Conservation (phyloP, 1,140 invertebrate genomes). For the Neocloeon triangulifer region DNA sequence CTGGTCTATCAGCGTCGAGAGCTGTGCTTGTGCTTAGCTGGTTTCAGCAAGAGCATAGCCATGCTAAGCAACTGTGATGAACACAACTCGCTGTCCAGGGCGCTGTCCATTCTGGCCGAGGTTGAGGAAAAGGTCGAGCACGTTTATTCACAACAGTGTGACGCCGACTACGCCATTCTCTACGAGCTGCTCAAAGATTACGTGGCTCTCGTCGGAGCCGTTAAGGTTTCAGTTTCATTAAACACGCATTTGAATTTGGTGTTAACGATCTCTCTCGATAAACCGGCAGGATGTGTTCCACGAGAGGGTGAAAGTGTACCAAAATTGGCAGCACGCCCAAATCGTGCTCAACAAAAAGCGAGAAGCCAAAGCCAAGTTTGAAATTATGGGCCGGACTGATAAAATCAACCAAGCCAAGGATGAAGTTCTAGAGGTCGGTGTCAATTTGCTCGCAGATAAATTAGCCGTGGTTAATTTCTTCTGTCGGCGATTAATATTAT, state of each 20-base stretch:
- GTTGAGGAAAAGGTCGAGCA: slow-evolving; percentile 52
- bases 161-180: slow-evolving; percentile 83
- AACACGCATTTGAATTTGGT: too few species aligned
- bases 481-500: too few species aligned
- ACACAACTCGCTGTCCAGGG: slow-evolving; percentile 76
- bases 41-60: slow-evolving; percentile 69
- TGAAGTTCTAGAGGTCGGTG: slow-evolving; percentile 75
- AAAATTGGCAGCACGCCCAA: slow-evolving; percentile 94
- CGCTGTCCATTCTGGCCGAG: slow-evolving; percentile 81
- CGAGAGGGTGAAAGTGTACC: slow-evolving; percentile 91
- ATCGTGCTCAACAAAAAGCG: slow-evolving; percentile 84
- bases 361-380: slow-evolving; percentile 79
- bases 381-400: slow-evolving; percentile 67
- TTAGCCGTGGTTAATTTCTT: too few species aligned
- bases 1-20: slow-evolving; percentile 74
- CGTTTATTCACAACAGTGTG: slow-evolving; percentile 19
- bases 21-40: slow-evolving; percentile 50
- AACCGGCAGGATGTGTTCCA: slow-evolving; percentile 76
- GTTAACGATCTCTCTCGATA: too few species aligned
- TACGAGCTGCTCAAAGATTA: slow-evolving; percentile 92
- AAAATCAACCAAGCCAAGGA: slow-evolving; percentile 69
- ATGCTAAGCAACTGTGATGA: slow-evolving; percentile 89
- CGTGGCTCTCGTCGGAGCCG: slow-evolving; percentile 71
- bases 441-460: too few species aligned
- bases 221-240: too few species aligned